Evolutionary conservation across 2,113 vertebrate species (phyloP).

Genomic region (Siniperca chuatsi): DNA sequence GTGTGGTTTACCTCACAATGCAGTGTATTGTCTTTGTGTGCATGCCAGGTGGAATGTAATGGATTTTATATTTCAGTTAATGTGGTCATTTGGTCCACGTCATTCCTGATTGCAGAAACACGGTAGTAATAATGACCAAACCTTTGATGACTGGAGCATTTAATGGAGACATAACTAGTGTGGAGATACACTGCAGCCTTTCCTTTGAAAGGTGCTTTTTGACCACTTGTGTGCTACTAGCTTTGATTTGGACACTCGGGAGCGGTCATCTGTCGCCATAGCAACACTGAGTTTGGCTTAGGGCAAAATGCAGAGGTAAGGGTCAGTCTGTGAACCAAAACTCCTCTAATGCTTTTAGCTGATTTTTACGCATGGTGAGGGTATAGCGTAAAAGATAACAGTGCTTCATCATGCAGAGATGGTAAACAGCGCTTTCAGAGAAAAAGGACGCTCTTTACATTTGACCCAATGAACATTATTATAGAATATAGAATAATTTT

Average conservation of each 20-base stretch:
- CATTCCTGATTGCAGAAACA: not conserved
- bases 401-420: not conserved
- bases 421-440: not conserved
- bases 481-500: not conserved
- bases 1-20: not conserved
- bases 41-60: not conserved
- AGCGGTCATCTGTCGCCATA: constrained; percentile 62
- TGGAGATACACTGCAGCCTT: not conserved
- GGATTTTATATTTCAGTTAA: not conserved
- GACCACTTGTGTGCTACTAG: constrained; percentile 19
- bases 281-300: constrained; percentile 58
- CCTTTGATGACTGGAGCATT: not conserved
- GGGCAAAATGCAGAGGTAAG: constrained; percentile 35
- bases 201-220: not conserved
- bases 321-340: constrained; percentile 10
- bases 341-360: not conserved
- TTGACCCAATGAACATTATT: not conserved
- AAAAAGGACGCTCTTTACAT: not conserved
- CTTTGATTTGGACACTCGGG: constrained; percentile 48
- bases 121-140: not conserved
- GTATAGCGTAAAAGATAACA: too few species aligned
- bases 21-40: not conserved
- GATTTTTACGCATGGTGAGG: not conserved
- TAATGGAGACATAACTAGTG: not conserved
- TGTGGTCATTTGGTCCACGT: not conserved